These are phyloP conservation scores for Florisuga fusca DNA, from an alignment of 2,797 vertebrate genomes.

Conservation along the genomic window DNA sequence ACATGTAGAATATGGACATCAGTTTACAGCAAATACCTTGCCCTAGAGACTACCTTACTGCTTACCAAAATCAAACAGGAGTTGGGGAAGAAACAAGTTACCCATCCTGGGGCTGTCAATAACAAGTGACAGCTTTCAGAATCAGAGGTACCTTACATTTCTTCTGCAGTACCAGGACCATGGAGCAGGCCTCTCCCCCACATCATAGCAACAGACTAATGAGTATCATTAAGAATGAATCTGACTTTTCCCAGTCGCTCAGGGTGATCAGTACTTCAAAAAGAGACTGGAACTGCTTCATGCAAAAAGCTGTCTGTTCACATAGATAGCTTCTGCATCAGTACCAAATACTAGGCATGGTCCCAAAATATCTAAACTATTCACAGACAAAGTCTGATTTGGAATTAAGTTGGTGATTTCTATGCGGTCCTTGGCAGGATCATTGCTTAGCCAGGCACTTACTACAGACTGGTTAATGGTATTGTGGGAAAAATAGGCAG, in stretches of 20 bases:
- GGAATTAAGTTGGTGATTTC: conserved; percentile 95
- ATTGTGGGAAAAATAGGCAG: conserved; percentile 85
- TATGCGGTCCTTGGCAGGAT: conserved; percentile 90
- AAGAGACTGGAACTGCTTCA: conserved; percentile 20
- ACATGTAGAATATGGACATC: background rate
- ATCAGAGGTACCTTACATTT: background rate
- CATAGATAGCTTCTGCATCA: conserved; percentile 94
- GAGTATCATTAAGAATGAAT: background rate
- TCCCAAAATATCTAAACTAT: conserved; percentile 93
- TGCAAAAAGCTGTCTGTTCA: conserved; percentile 86
- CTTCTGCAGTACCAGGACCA: background rate
- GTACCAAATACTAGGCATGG: conserved; percentile 95
- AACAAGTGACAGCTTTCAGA: background rate
- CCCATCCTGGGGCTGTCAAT: background rate
- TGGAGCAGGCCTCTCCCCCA: background rate
- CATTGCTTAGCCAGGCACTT: conserved; percentile 90
- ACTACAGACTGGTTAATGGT: conserved; percentile 85
- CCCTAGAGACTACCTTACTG: background rate
- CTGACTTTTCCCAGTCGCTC: background rate
- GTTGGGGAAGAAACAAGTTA: background rate
- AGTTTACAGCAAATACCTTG: background rate
- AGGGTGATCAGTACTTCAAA: background rate
- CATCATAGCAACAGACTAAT: background rate
- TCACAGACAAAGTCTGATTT: conserved; percentile 92
- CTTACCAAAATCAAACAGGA: background rate